These are phyloP conservation scores for Papilio protenor DNA, from an alignment of 2,888 invertebrate species.

Conservation along the genomic window DNA sequence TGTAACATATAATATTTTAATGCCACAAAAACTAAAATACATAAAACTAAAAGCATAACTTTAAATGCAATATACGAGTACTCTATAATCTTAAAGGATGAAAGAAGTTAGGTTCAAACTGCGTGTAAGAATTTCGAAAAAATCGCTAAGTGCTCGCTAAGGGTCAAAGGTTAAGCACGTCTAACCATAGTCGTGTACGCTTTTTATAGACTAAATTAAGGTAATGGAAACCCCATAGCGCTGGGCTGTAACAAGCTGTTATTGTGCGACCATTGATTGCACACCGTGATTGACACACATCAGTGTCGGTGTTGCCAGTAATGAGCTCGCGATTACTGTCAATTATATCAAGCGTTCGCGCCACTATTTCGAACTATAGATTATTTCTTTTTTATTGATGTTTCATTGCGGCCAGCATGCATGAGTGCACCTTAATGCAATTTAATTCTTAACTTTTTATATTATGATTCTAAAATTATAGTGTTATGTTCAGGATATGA, in stretches of 20 bases:
- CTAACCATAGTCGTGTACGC: slow-evolving; percentile 59
- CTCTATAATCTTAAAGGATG: background rate
- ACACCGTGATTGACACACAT: slow-evolving; percentile 73
- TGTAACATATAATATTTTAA: too few species aligned
- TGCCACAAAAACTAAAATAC: too few species aligned
- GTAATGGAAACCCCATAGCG: slow-evolving; percentile 68
- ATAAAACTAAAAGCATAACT: too few species aligned
- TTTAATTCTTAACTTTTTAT: background rate
- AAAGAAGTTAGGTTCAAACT: slow-evolving; percentile 41
- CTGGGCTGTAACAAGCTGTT: slow-evolving; percentile 70
- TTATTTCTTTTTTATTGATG: slow-evolving; percentile 4
- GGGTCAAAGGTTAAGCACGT: slow-evolving; percentile 72
- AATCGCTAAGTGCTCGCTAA: slow-evolving; percentile 40
- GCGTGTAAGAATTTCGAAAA: slow-evolving; percentile 44
- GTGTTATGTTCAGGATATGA: background rate
- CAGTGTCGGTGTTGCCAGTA: slow-evolving; percentile 66
- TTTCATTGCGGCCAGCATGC: background rate
- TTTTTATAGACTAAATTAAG: slow-evolving; percentile 74
- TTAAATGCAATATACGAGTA: background rate
- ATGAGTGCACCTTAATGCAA: background rate
- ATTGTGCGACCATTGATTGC: slow-evolving; percentile 56
- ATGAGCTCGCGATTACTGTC: slow-evolving; percentile 63
- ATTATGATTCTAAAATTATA: background rate
- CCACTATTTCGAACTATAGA: slow-evolving; percentile 9
- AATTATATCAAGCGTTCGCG: slow-evolving; percentile 52